Base-by-base conservation (phyloP, 2,888 invertebrate genomes). In the Drosophila sordidula region DNA sequence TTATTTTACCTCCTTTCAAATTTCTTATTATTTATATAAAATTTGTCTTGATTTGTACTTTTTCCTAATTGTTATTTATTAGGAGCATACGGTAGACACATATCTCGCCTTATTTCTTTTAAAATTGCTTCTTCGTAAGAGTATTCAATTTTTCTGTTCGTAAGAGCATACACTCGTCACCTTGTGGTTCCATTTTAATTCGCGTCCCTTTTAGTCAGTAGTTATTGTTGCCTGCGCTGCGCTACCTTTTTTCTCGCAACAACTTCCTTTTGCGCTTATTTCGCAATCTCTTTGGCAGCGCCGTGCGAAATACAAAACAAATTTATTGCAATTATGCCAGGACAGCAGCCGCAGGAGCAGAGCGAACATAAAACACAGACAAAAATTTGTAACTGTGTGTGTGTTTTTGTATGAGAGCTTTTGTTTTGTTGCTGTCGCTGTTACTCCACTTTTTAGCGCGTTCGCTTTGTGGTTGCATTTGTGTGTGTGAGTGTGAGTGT, bases 251-350 rank as follows among this genome's bases (percentile, higher is more conserved):
- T 44, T 62, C 55, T 71, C 47, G 41, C 63, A 52, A 59, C 57
- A 66, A 78, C 72, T 78, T 79, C 76, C 76, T 63, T 75, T 76
- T 65, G 49, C 59, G 62, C 64, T 70, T 61, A 54, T 74, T 77
- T 69, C 55, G 67, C 61, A 68, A 64, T 71, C 70, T 52, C 54
- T 57, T 63, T 46, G 52, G 36, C 32, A 18, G 44, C 34, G 50
- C 64, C 49, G 54, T 41, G 34, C 41, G 36, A 63, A 71, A 55
- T 45, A 72, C 63, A 75, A 67, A 61, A 66, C 65, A 80, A 80
- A 75, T 82, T 74, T 85, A 81, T 83, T 76, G 68, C 80, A 83
- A 77, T 81, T 83, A 75, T 83, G 71, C 62, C 64, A 76, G 64
- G 65, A 65, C 58, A 61, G 38, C 66, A 75, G 52, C 36, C 39